Evolutionary conservation across 2,113 vertebrate species (phyloP), one percentile per base, ranked within the genome.

Genomic region (Vanacampus margaritifer): DNA sequence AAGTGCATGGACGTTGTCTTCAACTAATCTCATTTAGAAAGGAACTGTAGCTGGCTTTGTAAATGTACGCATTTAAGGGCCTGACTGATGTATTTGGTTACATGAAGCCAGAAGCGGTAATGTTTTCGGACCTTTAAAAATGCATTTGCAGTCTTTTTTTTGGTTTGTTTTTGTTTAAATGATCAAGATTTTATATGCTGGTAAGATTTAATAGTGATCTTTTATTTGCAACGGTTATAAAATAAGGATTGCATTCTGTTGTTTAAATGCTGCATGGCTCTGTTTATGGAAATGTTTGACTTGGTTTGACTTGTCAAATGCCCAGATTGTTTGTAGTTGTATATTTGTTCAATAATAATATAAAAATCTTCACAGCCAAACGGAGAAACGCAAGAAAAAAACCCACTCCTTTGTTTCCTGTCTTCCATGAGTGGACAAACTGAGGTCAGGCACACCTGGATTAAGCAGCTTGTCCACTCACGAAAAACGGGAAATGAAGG

Each of bases 1-100:
- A 92, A 92, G 87, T 89, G 28, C 23, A 58, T 67, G 57, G 60
- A 71, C 51, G 74, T n/a, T 73, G 72, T 81, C 74, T 77, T 85
- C 70, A 51, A 53, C 53, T 90, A 86, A 89, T 85, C 87, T 84
- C 71, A 78, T 89, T 87, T 7, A 46, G 43, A 46, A 46, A 85
- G 67, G 79, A 70, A 73, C 54, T 64, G 43, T 62, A 37, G 67
- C 51, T 65, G 76, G 67, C 69, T 87, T 84, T 70, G 50, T 68
- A 54, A 71, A 70, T 59, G 66, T 66, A 28, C 46, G 51, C 39
- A 41, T 45, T 19, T 43, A 59, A 69, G 75, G 69, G 76, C 72
- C 73, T 80, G 11, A 67, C 21, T 73, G 65, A 74, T 72, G 62
- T 73, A 13, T 74, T 80, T 63, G 7, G 39, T 14, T 48, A 16